A percentile compares a stretch with the other conserved stretches of the same genome.
Conservation (phyloP, 2,888 invertebrate genomes). For the Oeneis ivallda region DNA sequence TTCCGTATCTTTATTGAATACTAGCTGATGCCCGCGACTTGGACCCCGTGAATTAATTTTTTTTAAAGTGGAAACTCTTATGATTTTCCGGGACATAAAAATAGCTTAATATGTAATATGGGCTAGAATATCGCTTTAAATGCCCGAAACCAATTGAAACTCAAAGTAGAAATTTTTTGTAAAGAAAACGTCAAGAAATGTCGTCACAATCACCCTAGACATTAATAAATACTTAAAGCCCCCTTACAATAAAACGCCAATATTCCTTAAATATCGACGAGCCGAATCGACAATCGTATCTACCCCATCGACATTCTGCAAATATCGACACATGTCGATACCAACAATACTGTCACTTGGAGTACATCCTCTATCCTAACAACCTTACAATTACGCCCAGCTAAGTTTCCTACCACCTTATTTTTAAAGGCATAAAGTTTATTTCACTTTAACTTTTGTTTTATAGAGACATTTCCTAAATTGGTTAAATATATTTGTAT, state of each 20-base stretch:
- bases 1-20: too few species aligned
- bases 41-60: too few species aligned
- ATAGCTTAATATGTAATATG: too few species aligned
- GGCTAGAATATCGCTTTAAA: too few species aligned
- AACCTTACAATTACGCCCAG: conserved; percentile 37
- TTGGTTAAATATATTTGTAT: conserved; percentile 53
- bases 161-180: too few species aligned
- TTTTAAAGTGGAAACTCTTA: too few species aligned
- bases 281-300: conserved; percentile 47
- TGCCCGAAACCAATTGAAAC: too few species aligned
- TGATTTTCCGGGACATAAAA: too few species aligned
- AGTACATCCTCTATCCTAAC: conserved; percentile 62
- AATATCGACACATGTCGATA: conserved; percentile 68
- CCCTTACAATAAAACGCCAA: conserved; percentile 31
- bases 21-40: too few species aligned
- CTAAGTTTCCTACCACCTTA: conserved; percentile 38
- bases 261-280: conserved; percentile 33
- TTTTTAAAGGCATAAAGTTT: conserved; percentile 14
- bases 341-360: conserved; percentile 58
- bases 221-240: conserved; percentile 31
- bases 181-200: neutral
- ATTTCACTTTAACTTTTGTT: conserved; percentile 40
- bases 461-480: conserved; percentile 28
- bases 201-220: conserved; percentile 6
- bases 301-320: conserved; percentile 40